phyloP scores from a whole-genome alignment of 2,797 vertebrate species.

The Halcyon chelicuti region DNA sequence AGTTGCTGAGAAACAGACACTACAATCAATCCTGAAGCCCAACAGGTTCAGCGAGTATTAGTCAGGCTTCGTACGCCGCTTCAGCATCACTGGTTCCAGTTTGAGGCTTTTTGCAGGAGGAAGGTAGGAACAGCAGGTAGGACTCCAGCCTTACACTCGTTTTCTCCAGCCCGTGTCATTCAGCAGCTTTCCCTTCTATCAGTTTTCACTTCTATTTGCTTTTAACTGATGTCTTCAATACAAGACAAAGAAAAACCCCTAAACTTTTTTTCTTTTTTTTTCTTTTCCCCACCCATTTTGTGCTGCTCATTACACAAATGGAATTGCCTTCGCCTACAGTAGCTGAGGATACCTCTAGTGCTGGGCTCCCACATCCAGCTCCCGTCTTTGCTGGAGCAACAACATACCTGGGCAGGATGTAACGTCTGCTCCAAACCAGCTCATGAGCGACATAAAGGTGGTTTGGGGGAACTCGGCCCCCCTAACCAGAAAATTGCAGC shows the following conservation, averaged over 20 bases:
- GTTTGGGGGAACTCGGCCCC: neutral
- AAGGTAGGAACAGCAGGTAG: neutral
- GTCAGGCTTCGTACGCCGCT: neutral
- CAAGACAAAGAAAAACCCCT: neutral
- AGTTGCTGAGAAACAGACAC: neutral
- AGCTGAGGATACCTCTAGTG: neutral
- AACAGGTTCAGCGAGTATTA: neutral
- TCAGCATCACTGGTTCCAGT: neutral
- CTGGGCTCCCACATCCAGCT: neutral
- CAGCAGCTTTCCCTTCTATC: no score
- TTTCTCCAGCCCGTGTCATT: neutral
- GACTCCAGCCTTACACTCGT: no score
- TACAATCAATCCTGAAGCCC: neutral
- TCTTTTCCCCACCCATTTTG: neutral
- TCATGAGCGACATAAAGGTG: neutral
- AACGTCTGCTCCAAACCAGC: neutral
- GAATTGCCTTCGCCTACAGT: fast-evolving
- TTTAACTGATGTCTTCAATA: neutral
- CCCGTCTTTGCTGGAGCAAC: neutral
- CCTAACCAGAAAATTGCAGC: fast-evolving
- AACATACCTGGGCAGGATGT: neutral
- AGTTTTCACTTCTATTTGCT: neutral
- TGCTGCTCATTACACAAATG: neutral
- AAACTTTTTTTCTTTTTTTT: no score
- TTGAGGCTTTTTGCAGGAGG: neutral